A percentile compares a stretch with the other conserved stretches of the same genome.
phyloP scores from a whole-genome alignment of 2,888 invertebrate genomes.

The Drosophila kuntzei region DNA sequence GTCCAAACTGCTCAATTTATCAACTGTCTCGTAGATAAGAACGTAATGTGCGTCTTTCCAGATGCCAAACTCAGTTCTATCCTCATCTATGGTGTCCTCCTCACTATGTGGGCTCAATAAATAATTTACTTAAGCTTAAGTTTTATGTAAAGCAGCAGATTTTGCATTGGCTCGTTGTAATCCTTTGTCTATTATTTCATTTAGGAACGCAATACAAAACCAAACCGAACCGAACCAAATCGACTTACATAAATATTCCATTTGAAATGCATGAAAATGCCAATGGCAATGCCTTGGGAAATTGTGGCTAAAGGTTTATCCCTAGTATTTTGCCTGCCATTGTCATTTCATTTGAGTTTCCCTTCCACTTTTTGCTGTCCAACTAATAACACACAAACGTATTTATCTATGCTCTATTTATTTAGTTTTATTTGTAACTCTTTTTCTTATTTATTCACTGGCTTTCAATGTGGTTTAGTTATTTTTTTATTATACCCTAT shows the following conservation, averaged over 20 bases:
- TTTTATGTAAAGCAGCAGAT: slow-evolving; percentile 75
- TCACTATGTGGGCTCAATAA: slow-evolving; percentile 60
- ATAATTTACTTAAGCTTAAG: slow-evolving; percentile 77
- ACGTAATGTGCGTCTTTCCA: slow-evolving; percentile 6
- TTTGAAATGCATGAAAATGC: slow-evolving; percentile 66
- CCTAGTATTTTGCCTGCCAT: slow-evolving; percentile 36
- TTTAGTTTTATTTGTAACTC: slow-evolving; percentile 42
- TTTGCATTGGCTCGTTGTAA: slow-evolving; percentile 58
- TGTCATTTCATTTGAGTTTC: slow-evolving; percentile 47
- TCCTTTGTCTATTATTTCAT: slow-evolving; percentile 79
- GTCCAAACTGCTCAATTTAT: slow-evolving; percentile 53
- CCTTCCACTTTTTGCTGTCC: slow-evolving; percentile 1
- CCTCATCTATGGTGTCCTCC: neutral
- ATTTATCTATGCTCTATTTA: slow-evolving; percentile 54
- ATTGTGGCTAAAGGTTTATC: slow-evolving; percentile 43
- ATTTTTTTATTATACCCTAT: slow-evolving; percentile 19
- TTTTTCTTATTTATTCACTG: slow-evolving; percentile 55
- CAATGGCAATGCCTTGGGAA: slow-evolving; percentile 4
- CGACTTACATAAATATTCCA: slow-evolving; percentile 79
- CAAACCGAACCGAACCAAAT: slow-evolving; percentile 12
- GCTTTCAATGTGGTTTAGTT: slow-evolving; percentile 34
- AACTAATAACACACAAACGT: slow-evolving; percentile 26
- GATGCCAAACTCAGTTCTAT: neutral
- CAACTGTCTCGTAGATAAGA: slow-evolving; percentile 34
- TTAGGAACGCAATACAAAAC: slow-evolving; percentile 37